These are phyloP conservation scores for Anticlea derivata DNA, from an alignment of 2,888 invertebrate genomes.

Conservation along the genomic window DNA sequence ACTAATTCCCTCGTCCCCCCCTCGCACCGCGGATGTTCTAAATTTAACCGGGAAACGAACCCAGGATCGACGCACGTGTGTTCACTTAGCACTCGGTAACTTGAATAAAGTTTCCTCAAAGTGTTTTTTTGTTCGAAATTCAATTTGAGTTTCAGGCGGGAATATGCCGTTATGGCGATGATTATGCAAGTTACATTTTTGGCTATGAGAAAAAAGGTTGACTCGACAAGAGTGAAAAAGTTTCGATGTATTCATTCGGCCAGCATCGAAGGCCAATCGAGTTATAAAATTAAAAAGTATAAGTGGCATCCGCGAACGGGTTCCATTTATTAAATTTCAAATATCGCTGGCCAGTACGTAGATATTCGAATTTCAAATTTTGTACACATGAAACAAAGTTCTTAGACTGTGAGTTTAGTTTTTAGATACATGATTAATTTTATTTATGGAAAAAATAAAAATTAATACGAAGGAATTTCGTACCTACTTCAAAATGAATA, in stretches of 20 bases:
- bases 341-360: slow-evolving; percentile 65
- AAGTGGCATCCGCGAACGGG: slow-evolving; percentile 63
- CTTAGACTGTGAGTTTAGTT: slow-evolving; percentile 9
- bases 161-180: slow-evolving; percentile 27
- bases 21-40: slow-evolving; percentile 53
- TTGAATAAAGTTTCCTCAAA: slow-evolving; percentile 63
- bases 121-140: slow-evolving; percentile 34
- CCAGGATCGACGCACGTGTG: slow-evolving; percentile 69
- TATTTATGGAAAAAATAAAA: slow-evolving; percentile 46
- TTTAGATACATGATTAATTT: slow-evolving; percentile 49
- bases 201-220: slow-evolving; percentile 51
- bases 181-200: slow-evolving; percentile 40
- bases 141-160: slow-evolving; percentile 31
- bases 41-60: slow-evolving; percentile 76
- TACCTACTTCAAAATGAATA: no score
- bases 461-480: no score
- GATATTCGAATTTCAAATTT: slow-evolving; percentile 79
- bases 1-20: slow-evolving; percentile 56
- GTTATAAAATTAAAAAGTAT: slow-evolving; percentile 83
- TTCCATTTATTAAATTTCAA: slow-evolving; percentile 78
- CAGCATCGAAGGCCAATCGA: slow-evolving; percentile 76
- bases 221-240: slow-evolving; percentile 57
- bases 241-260: slow-evolving; percentile 72
- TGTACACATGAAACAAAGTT: slow-evolving; percentile 28
- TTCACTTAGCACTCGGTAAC: slow-evolving; percentile 73